Base-by-base conservation (phyloP, 2,888 invertebrate species). In the Cyclophora albipunctata region DNA sequence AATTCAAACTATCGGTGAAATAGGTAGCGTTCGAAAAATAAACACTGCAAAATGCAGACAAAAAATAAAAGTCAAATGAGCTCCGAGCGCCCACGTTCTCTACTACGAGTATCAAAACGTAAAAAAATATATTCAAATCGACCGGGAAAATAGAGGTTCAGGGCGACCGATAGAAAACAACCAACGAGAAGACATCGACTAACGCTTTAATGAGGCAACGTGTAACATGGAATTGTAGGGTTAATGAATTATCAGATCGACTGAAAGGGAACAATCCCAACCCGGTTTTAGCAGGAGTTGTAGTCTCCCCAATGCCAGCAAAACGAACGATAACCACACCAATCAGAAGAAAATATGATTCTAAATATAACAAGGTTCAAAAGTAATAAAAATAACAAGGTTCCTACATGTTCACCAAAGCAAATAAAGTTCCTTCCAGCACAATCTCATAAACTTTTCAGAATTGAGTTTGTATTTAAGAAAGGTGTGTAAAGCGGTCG, bases 1-100 rank as follows among this genome's bases (percentile, higher is more conserved):
- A 66, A 78, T 67, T 69, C 71, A 67, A 72, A 75, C 75, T 71
- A 69, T 78, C 81, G 75, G 79, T 78, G 80, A 75, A 76, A 81
- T 73, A 73, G 60, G 76, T 74, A 75, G 74, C 71, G 66, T 69
- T 70, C 64, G 58, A 68, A 78, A 80, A 84, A 79, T 67, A 78
- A 75, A 77, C 61, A 59, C 54, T 47, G 46, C 60, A 55, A 64
- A 66, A 64, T 66, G 53, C 59, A 60, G 67, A 65, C 67, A 67
- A 53, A 74, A 79, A 77, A 75, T 69, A 76, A 78, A 77, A 75
- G 61, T 63, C 62, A 62, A 73, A 71, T 64, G 62, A 66, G 63
- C 66, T 58, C 57, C 66, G 59, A 60, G 64, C 63, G 67, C 47
- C 48, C 48, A 46, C 53, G 52, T 45, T 48, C 42, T 7, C 43